Conservation (phyloP, 2,888 invertebrate genomes). For the Ischnus inquisitorius region DNA sequence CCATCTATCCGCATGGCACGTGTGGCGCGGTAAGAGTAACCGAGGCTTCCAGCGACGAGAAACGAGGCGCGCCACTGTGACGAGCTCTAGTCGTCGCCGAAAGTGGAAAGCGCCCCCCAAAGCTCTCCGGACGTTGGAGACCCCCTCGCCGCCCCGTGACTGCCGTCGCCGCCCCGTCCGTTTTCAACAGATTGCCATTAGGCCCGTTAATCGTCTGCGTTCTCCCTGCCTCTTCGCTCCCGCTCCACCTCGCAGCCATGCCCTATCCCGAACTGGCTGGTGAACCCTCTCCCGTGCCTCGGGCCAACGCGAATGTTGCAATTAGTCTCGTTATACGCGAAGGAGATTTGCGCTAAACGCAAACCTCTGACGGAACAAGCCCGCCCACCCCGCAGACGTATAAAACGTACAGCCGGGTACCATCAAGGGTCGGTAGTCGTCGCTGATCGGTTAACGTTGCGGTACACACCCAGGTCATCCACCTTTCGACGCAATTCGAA, state of each 20-base stretch:
- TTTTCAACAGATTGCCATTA: conserved; percentile 69
- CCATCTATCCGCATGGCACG: no score
- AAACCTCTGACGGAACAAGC: conserved; percentile 1
- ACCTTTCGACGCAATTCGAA: conserved; percentile 42
- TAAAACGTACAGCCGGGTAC: conserved; percentile 31
- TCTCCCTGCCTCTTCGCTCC: conserved; percentile 35
- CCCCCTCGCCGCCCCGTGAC: conserved; percentile 20
- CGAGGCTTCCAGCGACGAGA: conserved; percentile 21
- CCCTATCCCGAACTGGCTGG: conserved; percentile 15
- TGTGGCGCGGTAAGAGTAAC: background rate
- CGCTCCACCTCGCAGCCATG: conserved; percentile 27
- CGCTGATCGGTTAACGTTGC: background rate
- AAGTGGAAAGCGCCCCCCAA: background rate
- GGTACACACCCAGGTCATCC: conserved; percentile 41
- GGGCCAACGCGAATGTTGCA: conserved; percentile 55
- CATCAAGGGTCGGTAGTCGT: conserved; percentile 13
- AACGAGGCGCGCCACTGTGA: conserved; percentile 18
- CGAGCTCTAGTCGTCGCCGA: background rate
- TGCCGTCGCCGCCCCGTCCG: conserved; percentile 61
- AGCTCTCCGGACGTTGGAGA: conserved; percentile 47
- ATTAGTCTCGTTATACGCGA: conserved; percentile 68
- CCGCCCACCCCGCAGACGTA: background rate
- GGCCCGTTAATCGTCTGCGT: conserved; percentile 69
- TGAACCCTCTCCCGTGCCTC: conserved; percentile 40
- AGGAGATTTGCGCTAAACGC: conserved; percentile 64